Base-by-base conservation (phyloP, 2,888 invertebrate species). In the Noctua janthina region DNA sequence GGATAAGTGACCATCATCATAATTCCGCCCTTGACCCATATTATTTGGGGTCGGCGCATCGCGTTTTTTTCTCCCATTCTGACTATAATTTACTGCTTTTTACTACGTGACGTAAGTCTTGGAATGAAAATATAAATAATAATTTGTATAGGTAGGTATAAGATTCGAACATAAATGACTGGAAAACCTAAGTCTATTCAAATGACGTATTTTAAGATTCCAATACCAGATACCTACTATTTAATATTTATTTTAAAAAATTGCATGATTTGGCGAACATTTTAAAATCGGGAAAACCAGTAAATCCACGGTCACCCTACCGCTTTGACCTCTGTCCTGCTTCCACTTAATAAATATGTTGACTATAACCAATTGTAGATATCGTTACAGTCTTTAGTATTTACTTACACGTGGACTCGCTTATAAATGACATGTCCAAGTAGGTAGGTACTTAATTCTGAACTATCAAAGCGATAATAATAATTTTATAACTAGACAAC, bases 241-340 rank as follows among this genome's bases (percentile, higher is more conserved):
- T n/a, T 4, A 11, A 29, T 15, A 39, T 54, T 43, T 35, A n/a
- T 39, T 59, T 15, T 56, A 2, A 43, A 72, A 20, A 72, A 39
- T 4, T 29, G 2, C 39, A 51, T 43, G 29, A 70, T 39, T 51
- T 46, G 15, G 29, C 23, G 5, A 35, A 8, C 11, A 23, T 71
- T 54, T 15, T 6, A 56, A 69, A 75, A 59, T 77, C 10, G 49
- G 77, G 46, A 81, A 76, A 67, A 56, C 23, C 62, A n/a, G 1
- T 15, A 49, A 39, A 77, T 20, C 0, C 29, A 62, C 62, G 69
- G 88, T 82, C 70, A 73, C 76, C 78, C 79, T 76, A 80, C 54
- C 4, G 23, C 69, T 13, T 29, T 83, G 83, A 86, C 80, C 83
- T 88, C 72, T 86, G 64, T 13, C 23, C n/a, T 46, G 35, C 20